These are phyloP conservation scores for Pangasianodon gigas DNA, from an alignment of 2,113 vertebrate species.

Conservation along the genomic window DNA sequence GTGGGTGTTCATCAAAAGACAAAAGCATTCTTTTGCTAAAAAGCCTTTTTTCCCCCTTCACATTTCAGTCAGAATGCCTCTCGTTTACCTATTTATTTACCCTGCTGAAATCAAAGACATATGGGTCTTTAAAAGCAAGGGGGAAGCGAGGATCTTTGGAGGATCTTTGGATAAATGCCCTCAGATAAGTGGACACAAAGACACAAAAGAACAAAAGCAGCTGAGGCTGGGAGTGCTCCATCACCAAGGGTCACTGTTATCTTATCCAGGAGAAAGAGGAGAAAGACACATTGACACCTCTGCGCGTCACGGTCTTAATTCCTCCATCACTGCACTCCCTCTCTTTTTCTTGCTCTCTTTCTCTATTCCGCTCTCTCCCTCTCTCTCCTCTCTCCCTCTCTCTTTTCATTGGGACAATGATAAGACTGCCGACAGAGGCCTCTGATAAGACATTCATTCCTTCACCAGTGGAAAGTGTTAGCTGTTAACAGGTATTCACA, in stretches of 20 bases:
- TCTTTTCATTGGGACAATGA: constrained; percentile 48
- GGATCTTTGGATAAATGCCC: constrained; percentile 59
- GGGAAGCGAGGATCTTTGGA: constrained; percentile 50
- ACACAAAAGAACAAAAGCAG: constrained; percentile 58
- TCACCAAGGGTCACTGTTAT: constrained; percentile 57
- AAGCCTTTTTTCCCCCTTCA: constrained; percentile 22
- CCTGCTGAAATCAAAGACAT: constrained; percentile 56
- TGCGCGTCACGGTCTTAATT: constrained; percentile 56
- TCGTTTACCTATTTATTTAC: constrained; percentile 59
- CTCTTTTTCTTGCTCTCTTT: constrained; percentile 28
- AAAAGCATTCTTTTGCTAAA: constrained; percentile 54
- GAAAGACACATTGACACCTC: constrained; percentile 57
- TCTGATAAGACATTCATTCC: constrained; percentile 55
- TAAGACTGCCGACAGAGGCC: constrained; percentile 54
- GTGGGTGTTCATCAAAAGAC: constrained; percentile 37
- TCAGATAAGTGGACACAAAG: constrained; percentile 61
- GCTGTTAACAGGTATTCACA: constrained; percentile 59
- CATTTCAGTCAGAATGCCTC: constrained; percentile 39
- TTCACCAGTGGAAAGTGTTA: constrained; percentile 55
- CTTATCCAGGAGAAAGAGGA: constrained; percentile 54
- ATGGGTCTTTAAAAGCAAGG: constrained; percentile 54
- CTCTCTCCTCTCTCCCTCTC: constrained; percentile 10
- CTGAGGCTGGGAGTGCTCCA: constrained; percentile 53
- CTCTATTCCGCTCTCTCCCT: constrained; percentile 12
- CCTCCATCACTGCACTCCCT: constrained; percentile 45